phyloP scores from a whole-genome alignment of 2,113 vertebrate genomes.

The Corydoras maculifer region DNA sequence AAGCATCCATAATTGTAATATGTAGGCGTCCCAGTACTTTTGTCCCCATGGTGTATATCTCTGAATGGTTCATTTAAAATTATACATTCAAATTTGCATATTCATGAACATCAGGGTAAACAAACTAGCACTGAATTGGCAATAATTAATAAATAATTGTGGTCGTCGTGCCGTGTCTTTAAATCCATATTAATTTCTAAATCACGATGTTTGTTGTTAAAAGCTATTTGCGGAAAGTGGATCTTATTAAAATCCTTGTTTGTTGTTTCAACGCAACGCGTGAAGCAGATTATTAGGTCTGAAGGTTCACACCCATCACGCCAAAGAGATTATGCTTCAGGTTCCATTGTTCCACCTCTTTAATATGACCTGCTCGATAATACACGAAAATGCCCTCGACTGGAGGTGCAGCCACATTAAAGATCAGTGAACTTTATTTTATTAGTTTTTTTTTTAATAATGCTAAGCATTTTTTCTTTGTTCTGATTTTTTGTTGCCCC shows the following conservation, averaged over 20 bases:
- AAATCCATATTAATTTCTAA: too few species aligned
- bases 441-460: too few species aligned
- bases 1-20: too few species aligned
- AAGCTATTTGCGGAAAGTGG: background rate
- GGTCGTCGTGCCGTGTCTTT: too few species aligned
- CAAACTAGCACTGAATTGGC: too few species aligned
- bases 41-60: too few species aligned
- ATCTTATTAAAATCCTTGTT: background rate
- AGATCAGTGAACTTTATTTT: background rate
- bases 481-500: background rate
- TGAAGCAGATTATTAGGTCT: background rate
- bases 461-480: slow-evolving; percentile 9
- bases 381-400: background rate
- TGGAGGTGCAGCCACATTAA: background rate
- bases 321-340: background rate
- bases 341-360: background rate
- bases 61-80: too few species aligned
- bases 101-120: too few species aligned
- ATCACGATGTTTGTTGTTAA: too few species aligned
- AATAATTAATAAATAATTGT: too few species aligned
- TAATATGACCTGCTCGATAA: background rate
- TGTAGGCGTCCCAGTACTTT: too few species aligned
- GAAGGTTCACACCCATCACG: background rate
- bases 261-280: background rate
- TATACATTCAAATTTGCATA: too few species aligned